phyloP scores from a whole-genome alignment of 2,888 invertebrate species.

The Parasteatoda lunata region DNA sequence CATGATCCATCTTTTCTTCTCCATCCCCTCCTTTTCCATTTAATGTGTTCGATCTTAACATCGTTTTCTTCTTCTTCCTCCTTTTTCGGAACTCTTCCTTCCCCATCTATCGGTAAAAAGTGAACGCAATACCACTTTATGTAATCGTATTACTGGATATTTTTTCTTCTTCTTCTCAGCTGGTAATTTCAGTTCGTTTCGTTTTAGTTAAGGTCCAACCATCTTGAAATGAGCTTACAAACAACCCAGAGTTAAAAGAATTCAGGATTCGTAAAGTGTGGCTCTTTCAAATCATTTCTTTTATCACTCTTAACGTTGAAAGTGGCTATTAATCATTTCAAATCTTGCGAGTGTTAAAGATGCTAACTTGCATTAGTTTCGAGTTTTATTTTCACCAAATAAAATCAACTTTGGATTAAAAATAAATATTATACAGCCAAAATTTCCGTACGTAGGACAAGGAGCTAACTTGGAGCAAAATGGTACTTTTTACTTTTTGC shows the following conservation, averaged over 20 bases:
- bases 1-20: conserved; percentile 23
- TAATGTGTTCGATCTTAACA: conserved; percentile 26
- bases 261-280: not conserved
- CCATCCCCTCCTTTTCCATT: not conserved
- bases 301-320: not conserved
- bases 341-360: not conserved
- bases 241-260: not conserved
- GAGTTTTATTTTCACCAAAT: too few relatives aligned
- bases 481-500: too few relatives aligned
- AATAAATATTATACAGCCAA: too few relatives aligned
- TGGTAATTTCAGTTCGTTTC: conserved; percentile 3
- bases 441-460: too few relatives aligned
- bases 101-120: not conserved
- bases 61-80: conserved; percentile 6
- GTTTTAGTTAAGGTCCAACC: not conserved
- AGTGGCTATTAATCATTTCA: not conserved
- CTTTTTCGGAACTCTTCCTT: not conserved
- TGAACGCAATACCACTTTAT: conserved; percentile 12
- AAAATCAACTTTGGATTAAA: too few relatives aligned
- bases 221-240: not conserved
- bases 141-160: conserved; percentile 1
- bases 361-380: too few relatives aligned
- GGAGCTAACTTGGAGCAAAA: too few relatives aligned
- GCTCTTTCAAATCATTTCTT: not conserved
- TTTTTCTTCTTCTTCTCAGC: not conserved